A percentile compares a stretch with the other conserved stretches of the same genome.
Conservation (phyloP, 2,888 invertebrate genomes). For the Pterostichus niger region DNA sequence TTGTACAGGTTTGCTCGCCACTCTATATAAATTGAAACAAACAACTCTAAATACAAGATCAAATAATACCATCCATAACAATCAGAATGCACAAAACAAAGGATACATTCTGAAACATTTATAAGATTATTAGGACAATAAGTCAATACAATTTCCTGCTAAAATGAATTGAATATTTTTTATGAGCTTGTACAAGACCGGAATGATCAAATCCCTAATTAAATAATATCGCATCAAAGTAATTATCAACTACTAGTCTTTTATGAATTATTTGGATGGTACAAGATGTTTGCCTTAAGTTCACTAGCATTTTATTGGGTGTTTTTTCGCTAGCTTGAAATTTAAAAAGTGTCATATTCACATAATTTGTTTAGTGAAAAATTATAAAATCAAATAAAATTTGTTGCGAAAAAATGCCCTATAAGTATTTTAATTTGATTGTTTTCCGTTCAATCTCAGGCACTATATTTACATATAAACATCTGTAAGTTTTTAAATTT, state of each 20-base stretch:
- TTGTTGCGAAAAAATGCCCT: constrained; percentile 23
- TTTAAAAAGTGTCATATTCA: background rate
- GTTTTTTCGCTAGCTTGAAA: constrained; percentile 3
- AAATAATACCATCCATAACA: constrained; percentile 3
- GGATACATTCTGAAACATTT: background rate
- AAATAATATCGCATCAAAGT: constrained; percentile 33
- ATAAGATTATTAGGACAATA: background rate
- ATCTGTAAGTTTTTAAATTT: constrained; percentile 64
- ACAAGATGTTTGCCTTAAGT: constrained; percentile 11
- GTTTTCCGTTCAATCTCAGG: constrained; percentile 59
- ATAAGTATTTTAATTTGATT: background rate
- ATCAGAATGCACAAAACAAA: constrained; percentile 6
- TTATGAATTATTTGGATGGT: constrained; percentile 36
- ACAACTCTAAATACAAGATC: background rate
- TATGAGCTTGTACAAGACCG: constrained; percentile 18
- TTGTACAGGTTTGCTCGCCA: constrained; percentile 4
- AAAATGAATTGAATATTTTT: constrained; percentile 11
- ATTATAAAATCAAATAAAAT: constrained; percentile 1
- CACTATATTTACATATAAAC: constrained; percentile 59
- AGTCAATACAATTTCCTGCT: background rate
- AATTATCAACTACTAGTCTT: constrained; percentile 53
- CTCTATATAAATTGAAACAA: constrained; percentile 7
- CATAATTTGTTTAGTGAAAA: too few species aligned
- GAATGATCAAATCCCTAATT: constrained; percentile 53
- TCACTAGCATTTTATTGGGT: constrained; percentile 30